Evolutionary conservation across 2,797 vertebrate species (phyloP).

Genomic region (Clarias fuscus): DNA sequence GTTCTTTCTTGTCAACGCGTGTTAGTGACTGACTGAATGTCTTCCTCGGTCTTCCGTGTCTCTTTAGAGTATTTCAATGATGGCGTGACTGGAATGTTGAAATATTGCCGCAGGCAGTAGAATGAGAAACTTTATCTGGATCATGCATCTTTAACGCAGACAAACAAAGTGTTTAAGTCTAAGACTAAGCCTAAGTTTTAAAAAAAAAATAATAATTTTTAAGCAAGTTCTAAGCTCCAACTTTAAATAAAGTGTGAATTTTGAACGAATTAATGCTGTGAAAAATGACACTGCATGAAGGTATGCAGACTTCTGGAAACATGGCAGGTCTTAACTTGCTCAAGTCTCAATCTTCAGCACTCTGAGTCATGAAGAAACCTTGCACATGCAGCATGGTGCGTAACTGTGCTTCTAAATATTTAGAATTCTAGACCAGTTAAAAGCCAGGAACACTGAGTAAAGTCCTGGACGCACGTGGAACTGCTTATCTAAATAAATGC

Average conservation of each 20-base stretch:
- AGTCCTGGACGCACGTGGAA: not conserved
- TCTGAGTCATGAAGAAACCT: not conserved
- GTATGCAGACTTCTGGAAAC: slow-evolving; percentile 22
- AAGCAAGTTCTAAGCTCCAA: not conserved
- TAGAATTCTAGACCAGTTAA: not conserved
- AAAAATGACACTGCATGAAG: not conserved
- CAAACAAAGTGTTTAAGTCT: not conserved
- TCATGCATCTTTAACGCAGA: too few relatives aligned
- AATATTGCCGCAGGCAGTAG: not conserved
- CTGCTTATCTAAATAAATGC: too few relatives aligned
- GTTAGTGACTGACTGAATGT: not conserved
- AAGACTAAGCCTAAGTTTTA: too few relatives aligned
- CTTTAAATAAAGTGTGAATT: not conserved
- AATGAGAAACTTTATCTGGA: not conserved
- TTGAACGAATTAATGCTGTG: too few relatives aligned
- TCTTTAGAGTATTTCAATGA: not conserved
- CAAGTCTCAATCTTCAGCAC: not conserved
- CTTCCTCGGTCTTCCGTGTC: not conserved
- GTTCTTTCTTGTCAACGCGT: not conserved
- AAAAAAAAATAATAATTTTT: not conserved
- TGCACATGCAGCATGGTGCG: not conserved
- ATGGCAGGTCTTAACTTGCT: slow-evolving; percentile 7
- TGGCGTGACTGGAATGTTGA: not conserved
- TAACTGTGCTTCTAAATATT: not conserved
- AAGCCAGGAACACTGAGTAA: not conserved